Conservation (phyloP, 1,140 invertebrate species). For the Pseudomyrmex dendroicus region DNA sequence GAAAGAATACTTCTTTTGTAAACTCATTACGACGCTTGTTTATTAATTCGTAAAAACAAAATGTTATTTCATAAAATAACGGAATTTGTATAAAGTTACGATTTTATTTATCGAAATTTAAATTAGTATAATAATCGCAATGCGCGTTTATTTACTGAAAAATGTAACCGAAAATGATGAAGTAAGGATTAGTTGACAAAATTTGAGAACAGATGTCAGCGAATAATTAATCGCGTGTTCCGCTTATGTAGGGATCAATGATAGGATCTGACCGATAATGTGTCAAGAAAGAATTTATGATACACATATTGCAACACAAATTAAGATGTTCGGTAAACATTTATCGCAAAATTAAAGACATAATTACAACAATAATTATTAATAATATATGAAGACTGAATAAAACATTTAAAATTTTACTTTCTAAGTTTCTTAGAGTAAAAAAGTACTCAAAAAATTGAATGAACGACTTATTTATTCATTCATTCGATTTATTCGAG, state of each 20-base stretch:
- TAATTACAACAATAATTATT: no score
- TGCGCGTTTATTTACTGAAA: slow-evolving; percentile 20
- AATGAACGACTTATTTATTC: no score
- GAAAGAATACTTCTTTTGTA: not conserved
- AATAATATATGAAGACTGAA: not conserved
- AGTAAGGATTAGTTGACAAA: slow-evolving; percentile 19
- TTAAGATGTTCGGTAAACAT: slow-evolving; percentile 6
- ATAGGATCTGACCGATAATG: slow-evolving; percentile 23
- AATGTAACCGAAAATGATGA: slow-evolving; percentile 1
- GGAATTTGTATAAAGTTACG: not conserved
- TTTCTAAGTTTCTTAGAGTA: no score
- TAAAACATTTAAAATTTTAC: not conserved
- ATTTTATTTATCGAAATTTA: not conserved
- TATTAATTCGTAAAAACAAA: not conserved
- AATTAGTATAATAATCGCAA: not conserved
- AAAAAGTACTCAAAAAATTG: no score
- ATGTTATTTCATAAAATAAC: not conserved
- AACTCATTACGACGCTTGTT: not conserved
- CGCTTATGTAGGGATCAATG: not conserved
- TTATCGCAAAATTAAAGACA: not conserved
- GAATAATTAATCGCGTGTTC: slow-evolving; percentile 33
- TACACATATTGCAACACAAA: not conserved
- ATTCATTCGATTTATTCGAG: no score
- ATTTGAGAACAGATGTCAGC: slow-evolving; percentile 49
- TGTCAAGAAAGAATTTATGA: not conserved